Evolutionary conservation across 2,113 vertebrate species (phyloP).

Genomic region (Nothobranchius furzeri): DNA sequence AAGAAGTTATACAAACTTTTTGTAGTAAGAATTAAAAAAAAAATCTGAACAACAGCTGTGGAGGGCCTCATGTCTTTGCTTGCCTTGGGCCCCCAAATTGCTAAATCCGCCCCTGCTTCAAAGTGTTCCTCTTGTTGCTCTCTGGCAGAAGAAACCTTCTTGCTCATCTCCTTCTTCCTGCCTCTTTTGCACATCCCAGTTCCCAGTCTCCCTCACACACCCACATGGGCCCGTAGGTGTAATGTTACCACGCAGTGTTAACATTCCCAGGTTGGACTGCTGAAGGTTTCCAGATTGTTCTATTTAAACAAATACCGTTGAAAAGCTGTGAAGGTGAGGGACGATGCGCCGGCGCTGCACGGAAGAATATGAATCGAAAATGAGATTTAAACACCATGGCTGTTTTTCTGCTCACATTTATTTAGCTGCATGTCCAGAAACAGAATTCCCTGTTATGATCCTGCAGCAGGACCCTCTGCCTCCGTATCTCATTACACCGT

Average conservation of each 20-base stretch:
- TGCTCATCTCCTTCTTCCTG: neutral
- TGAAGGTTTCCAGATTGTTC: constrained; percentile 71
- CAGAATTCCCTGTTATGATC: constrained; percentile 21
- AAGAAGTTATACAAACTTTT: too few species aligned
- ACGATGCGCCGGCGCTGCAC: neutral
- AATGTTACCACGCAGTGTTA: constrained; percentile 59
- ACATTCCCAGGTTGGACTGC: constrained; percentile 46
- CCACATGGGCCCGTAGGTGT: constrained; percentile 57
- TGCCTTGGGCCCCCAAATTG: too few species aligned
- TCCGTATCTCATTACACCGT: constrained; percentile 62
- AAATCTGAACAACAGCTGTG: too few species aligned
- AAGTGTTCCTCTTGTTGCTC: constrained; percentile 22
- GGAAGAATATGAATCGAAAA: constrained; percentile 5
- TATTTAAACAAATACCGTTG: constrained; percentile 58
- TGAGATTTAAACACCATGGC: neutral
- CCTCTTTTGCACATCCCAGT: constrained; percentile 5
- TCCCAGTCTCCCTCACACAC: constrained; percentile 19
- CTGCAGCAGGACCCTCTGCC: constrained; percentile 49
- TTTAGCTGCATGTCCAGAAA: neutral
- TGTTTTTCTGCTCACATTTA: neutral
- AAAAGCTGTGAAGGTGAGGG: constrained; percentile 15
- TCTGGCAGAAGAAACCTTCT: constrained; percentile 21
- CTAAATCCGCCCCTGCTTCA: too few species aligned
- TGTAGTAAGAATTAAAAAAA: too few species aligned
- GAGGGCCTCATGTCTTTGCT: too few species aligned